Evolutionary conservation across 2,888 invertebrate genomes (phyloP).

Genomic region (Prosopocoilus inquinatus): DNA sequence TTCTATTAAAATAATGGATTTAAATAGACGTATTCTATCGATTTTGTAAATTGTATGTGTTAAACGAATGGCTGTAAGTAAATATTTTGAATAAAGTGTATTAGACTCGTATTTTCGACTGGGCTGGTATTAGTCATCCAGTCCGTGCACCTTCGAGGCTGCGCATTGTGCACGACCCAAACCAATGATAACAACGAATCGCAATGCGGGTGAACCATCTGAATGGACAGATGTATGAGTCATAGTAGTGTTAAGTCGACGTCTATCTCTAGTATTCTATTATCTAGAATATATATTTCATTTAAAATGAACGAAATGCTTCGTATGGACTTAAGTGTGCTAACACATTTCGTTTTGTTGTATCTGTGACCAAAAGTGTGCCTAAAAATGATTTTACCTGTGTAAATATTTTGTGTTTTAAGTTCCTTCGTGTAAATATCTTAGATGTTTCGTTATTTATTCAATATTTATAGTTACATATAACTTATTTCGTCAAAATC

Average conservation of each 20-base stretch:
- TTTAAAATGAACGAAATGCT: slow-evolving; percentile 17
- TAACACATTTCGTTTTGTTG: slow-evolving; percentile 12
- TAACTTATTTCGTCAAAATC: slow-evolving; percentile 1
- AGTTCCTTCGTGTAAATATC: slow-evolving; percentile 19
- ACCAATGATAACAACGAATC: slow-evolving; percentile 38
- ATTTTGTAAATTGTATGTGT: background rate
- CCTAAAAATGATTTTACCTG: slow-evolving; percentile 25
- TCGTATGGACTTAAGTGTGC: slow-evolving; percentile 12
- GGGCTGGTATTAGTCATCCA: slow-evolving; percentile 40
- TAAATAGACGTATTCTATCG: background rate
- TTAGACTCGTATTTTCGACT: slow-evolving; percentile 24
- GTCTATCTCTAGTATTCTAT: slow-evolving; percentile 3
- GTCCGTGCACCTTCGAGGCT: slow-evolving; percentile 29
- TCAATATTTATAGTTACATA: slow-evolving; percentile 3
- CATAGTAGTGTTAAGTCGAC: slow-evolving; percentile 23
- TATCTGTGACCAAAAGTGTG: slow-evolving; percentile 14
- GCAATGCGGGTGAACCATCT: slow-evolving; percentile 43
- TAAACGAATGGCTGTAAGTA: background rate
- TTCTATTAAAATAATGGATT: background rate
- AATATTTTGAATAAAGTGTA: slow-evolving; percentile 5
- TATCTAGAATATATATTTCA: slow-evolving; percentile 9
- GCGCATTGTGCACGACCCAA: slow-evolving; percentile 31
- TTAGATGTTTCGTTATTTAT: slow-evolving; percentile 18
- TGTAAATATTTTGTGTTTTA: slow-evolving; percentile 27
- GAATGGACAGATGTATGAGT: slow-evolving; percentile 38